Evolutionary conservation across 2,888 invertebrate genomes (phyloP).

Genomic region (Erynnis tages): DNA sequence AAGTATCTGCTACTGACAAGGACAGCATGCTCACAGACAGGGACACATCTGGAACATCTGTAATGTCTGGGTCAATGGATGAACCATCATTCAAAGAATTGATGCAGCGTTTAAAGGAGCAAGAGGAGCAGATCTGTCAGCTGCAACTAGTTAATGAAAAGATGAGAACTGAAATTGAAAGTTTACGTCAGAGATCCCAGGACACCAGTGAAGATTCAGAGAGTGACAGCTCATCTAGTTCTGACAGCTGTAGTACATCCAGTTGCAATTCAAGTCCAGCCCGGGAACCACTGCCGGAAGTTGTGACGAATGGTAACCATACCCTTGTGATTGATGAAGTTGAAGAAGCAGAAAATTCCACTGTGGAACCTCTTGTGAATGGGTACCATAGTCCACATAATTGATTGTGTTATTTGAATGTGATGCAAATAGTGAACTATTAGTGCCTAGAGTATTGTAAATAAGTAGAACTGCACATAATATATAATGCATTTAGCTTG

Average conservation of each 20-base stretch:
- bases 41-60: conserved; percentile 62
- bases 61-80: conserved; percentile 55
- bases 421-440: neutral
- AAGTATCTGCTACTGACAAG: conserved; percentile 46
- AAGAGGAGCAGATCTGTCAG: conserved; percentile 83
- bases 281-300: conserved; percentile 37
- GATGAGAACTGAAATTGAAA: conserved; percentile 83
- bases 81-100: conserved; percentile 58
- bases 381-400: conserved; percentile 58
- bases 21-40: conserved; percentile 64
- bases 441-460: conserved; percentile 5
- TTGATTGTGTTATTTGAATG: conserved; percentile 18
- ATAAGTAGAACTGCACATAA: conserved; percentile 33
- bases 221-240: conserved; percentile 80
- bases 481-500: conserved; percentile 47
- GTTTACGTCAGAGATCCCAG: conserved; percentile 68
- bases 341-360: conserved; percentile 40
- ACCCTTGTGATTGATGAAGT: conserved; percentile 35
- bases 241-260: conserved; percentile 66
- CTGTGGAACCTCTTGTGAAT: conserved; percentile 57
- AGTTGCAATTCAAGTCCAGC: conserved; percentile 62
- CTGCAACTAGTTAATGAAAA: conserved; percentile 83
- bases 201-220: conserved; percentile 82
- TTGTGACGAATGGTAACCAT: conserved; percentile 34
- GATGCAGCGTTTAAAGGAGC: conserved; percentile 70